Conservation (phyloP, 1,140 invertebrate genomes). For the Drosophila micromelanica region DNA sequence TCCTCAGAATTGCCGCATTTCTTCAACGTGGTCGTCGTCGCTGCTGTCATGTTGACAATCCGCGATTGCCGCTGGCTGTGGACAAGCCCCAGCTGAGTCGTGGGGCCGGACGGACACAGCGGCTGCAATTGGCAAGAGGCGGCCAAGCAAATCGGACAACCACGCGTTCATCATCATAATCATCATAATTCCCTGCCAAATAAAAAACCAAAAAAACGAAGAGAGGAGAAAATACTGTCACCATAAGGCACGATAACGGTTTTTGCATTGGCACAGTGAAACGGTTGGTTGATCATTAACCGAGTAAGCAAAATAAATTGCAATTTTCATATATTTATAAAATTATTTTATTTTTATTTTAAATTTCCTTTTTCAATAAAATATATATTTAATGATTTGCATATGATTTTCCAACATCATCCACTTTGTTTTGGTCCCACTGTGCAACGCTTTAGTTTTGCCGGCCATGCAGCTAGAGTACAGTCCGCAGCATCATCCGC, state of each 20-base stretch:
- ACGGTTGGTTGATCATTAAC: too few relatives aligned
- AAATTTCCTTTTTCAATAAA: too few relatives aligned
- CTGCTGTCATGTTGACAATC: constrained; percentile 52
- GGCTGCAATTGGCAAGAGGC: constrained; percentile 69
- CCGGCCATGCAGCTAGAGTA: not conserved
- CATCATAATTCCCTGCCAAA: constrained; percentile 74
- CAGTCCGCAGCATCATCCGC: constrained; percentile 39
- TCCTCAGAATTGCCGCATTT: constrained; percentile 58
- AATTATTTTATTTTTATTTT: too few relatives aligned
- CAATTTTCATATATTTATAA: too few relatives aligned
- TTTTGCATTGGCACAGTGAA: constrained; percentile 50
- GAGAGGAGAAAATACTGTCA: constrained; percentile 31
- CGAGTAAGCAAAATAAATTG: too few relatives aligned
- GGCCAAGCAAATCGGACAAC: constrained; percentile 71
- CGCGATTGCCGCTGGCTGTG: constrained; percentile 19
- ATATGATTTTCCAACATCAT: not conserved
- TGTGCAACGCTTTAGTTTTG: constrained; percentile 28
- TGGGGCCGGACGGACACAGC: not conserved
- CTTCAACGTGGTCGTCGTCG: constrained; percentile 21
- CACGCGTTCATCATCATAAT: constrained; percentile 80
- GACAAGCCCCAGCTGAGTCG: constrained; percentile 1
- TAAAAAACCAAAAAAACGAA: constrained; percentile 5
- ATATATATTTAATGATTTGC: too few relatives aligned
- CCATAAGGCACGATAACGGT: constrained; percentile 23
- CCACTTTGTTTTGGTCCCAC: constrained; percentile 26